phyloP scores from a whole-genome alignment of 1,140 invertebrate species.

The Leguminivora glycinivorella region DNA sequence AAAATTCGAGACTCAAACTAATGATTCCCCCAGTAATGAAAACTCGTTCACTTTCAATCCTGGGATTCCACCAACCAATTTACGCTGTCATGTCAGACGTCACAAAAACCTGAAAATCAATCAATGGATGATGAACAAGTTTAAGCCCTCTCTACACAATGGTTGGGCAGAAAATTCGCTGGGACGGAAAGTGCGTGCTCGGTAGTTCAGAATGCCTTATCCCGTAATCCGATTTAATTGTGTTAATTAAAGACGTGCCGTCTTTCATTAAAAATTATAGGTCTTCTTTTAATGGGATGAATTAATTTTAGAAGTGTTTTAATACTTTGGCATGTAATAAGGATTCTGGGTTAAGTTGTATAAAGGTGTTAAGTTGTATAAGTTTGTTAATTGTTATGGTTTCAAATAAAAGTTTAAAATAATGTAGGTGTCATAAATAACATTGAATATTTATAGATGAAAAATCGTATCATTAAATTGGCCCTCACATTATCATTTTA shows the following conservation, averaged over 20 bases:
- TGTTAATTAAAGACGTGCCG: slow-evolving; percentile 26
- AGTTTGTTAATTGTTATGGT: too few relatives aligned
- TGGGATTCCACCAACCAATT: slow-evolving; percentile 17
- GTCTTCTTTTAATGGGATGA: background rate
- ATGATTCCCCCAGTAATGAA: slow-evolving; percentile 19
- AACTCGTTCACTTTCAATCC: slow-evolving; percentile 19
- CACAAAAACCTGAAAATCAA: slow-evolving; percentile 25
- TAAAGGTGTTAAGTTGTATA: too few relatives aligned
- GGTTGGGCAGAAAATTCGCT: background rate
- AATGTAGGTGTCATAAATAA: too few relatives aligned
- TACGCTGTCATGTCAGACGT: slow-evolving; percentile 28
- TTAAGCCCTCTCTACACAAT: background rate
- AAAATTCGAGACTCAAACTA: background rate
- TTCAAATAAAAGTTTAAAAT: too few relatives aligned
- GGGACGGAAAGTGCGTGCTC: slow-evolving; percentile 4
- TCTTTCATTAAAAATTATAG: slow-evolving; percentile 1
- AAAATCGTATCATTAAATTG: too few relatives aligned
- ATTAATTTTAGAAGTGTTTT: background rate
- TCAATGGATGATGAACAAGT: background rate
- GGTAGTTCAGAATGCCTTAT: slow-evolving; percentile 19
- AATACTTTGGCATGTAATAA: too few relatives aligned
- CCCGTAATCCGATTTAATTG: slow-evolving; percentile 22
- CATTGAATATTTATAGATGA: too few relatives aligned
- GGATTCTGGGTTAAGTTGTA: too few relatives aligned
- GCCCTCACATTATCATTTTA: too few relatives aligned